Conservation (phyloP, 2,888 invertebrate species). For the Hirtodrosophila alboralis region DNA sequence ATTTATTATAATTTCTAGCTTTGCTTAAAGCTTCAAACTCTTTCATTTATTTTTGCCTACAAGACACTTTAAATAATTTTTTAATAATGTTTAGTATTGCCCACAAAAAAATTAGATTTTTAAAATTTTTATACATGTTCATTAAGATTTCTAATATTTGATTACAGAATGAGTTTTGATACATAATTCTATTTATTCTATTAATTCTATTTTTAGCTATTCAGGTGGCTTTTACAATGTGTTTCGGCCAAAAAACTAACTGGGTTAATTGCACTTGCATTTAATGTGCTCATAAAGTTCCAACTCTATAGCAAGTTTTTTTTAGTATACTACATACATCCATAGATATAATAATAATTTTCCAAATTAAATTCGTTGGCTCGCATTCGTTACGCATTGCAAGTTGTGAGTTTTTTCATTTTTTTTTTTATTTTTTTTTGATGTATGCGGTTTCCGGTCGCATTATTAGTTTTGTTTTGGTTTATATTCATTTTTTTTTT, state of each 20-base stretch:
- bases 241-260: conserved; percentile 22
- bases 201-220: too few species aligned
- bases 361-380: conserved; percentile 59
- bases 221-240: conserved; percentile 19
- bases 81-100: too few species aligned
- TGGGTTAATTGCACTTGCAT: conserved; percentile 69
- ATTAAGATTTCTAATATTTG: conserved; percentile 12
- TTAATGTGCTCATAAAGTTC: conserved; percentile 49
- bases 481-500: conserved; percentile 20
- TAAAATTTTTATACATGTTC: too few species aligned
- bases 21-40: too few species aligned
- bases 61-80: too few species aligned
- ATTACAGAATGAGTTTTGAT: conserved; percentile 52
- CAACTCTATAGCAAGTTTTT: conserved; percentile 48
- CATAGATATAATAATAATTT: too few species aligned
- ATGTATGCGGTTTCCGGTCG: conserved; percentile 65
- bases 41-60: too few species aligned
- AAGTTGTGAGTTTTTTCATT: conserved; percentile 37
- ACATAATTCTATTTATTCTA: conserved; percentile 29
- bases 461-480: conserved; percentile 39
- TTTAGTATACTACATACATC: conserved; percentile 25
- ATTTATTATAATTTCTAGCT: too few species aligned
- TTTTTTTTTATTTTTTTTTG: too few species aligned
- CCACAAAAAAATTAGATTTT: too few species aligned
- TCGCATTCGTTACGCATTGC: conserved; percentile 66